Conservation (phyloP, 2,888 invertebrate species). For the Torymus auratus region DNA sequence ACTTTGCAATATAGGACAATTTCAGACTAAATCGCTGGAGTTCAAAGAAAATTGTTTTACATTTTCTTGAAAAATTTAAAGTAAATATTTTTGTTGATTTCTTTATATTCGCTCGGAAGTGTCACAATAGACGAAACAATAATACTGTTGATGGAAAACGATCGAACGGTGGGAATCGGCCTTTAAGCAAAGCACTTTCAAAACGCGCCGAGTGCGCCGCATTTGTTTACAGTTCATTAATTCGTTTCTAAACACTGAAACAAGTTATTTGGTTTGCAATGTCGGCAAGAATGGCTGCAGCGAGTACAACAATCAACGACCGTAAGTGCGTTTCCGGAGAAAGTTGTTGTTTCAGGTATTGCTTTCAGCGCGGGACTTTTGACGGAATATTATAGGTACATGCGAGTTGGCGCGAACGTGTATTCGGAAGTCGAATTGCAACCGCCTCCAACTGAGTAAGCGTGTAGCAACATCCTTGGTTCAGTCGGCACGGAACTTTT, state of each 20-base stretch:
- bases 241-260: not conserved
- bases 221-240: conserved; percentile 13
- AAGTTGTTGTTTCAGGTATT: conserved; percentile 44
- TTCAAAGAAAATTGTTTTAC: no score
- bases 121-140: no score
- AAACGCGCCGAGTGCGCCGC: not conserved
- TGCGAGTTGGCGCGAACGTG: no score
- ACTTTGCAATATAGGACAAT: no score
- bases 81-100: no score
- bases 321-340: conserved; percentile 46
- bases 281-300: not conserved
- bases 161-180: no score
- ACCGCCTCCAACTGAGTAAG: not conserved
- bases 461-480: conserved; percentile 37
- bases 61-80: no score
- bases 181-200: no score
- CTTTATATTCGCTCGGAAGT: no score
- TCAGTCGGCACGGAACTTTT: conserved; percentile 12
- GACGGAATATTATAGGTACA: conserved; percentile 1
- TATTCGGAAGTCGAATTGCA: conserved; percentile 25
- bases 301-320: not conserved
- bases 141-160: no score
- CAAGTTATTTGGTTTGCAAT: conserved; percentile 12
- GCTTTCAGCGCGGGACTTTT: conserved; percentile 27
- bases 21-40: no score